Base-by-base conservation (phyloP, 1,140 invertebrate genomes). In the Solenopsis fugax region DNA sequence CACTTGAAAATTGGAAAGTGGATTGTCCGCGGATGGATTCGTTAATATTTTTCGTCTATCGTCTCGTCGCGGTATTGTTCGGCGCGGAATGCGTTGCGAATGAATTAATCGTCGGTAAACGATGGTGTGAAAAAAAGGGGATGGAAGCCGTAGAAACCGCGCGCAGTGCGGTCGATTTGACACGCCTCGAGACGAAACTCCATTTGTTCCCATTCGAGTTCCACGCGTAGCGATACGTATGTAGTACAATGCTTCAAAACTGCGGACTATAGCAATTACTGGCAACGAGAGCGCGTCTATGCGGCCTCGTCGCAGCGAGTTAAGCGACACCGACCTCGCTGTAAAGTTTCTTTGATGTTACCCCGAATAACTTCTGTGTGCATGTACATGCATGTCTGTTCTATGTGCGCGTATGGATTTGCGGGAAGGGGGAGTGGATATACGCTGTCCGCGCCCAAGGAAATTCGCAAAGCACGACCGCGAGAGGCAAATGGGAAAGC, bases 261-360 rank as follows among this genome's bases (percentile, higher is more conserved):
- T 69, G 64, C 58, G 80, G 78, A 87, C 78, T 69, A 84, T 69
- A 89, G 85, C 85, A 89, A 89, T 90, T 90, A 90, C 73, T 54
- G 62, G 65, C 37, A 52, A 12, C 54, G 24, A 58, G 76, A 54
- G 71, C 80, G 89, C 76, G 56, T 88, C 86, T 88, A 81, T 69
- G 48, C 64, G 34, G 72, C 54, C 80, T 87, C 72, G 84, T 89
- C 56, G 88, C 77, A 65, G 60, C 75, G 73, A 85, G 88, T 90
- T 90, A 89, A 90, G 89, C 86, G 89, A 90, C 88, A 81, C 89
- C 85, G 84, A 90, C 34, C 80, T 60, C 84, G 73, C 86, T 45
- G 54, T 80, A 90, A 89, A 90, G 89, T 90, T 90, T 89, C 89
- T 90, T 90, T 90, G 89, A 90, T 87, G 88, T 89, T 77, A 75